These are phyloP conservation scores for Lasius fuliginosus DNA, from an alignment of 2,888 invertebrate genomes.

Conservation along the genomic window DNA sequence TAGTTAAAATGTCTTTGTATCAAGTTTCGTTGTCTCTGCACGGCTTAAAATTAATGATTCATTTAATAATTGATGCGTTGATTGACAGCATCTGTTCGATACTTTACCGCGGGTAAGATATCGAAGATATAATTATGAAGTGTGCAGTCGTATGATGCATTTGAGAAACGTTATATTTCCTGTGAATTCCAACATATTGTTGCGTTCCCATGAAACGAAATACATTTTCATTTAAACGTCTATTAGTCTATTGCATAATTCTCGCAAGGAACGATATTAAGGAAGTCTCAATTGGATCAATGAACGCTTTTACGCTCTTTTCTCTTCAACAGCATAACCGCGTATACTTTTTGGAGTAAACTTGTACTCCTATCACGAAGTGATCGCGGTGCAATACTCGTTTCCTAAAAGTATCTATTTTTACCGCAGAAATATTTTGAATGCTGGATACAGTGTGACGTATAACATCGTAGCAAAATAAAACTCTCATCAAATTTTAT, in stretches of 20 bases:
- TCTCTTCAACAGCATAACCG: background rate
- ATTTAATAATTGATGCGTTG: background rate
- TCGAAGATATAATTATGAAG: conserved; percentile 5
- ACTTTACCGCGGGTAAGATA: background rate
- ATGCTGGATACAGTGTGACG: background rate
- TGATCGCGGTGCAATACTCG: background rate
- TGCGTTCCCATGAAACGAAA: conserved; percentile 1
- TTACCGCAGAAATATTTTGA: background rate
- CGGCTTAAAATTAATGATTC: conserved; percentile 23
- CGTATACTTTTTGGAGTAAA: background rate
- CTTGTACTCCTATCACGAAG: background rate
- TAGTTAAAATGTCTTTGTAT: background rate
- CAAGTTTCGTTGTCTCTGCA: background rate
- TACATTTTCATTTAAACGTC: background rate
- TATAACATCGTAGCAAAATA: background rate
- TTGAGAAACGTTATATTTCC: background rate
- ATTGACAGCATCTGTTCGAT: background rate
- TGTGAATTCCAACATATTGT: conserved; percentile 12
- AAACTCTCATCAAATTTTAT: background rate
- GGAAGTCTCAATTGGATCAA: background rate
- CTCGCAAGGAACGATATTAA: background rate
- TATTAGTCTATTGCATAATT: conserved; percentile 7
- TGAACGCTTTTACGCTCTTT: background rate
- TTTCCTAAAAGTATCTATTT: background rate
- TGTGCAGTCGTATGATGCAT: background rate